Base-by-base conservation (phyloP, 2,113 vertebrate genomes). In the Nothobranchius furzeri region DNA sequence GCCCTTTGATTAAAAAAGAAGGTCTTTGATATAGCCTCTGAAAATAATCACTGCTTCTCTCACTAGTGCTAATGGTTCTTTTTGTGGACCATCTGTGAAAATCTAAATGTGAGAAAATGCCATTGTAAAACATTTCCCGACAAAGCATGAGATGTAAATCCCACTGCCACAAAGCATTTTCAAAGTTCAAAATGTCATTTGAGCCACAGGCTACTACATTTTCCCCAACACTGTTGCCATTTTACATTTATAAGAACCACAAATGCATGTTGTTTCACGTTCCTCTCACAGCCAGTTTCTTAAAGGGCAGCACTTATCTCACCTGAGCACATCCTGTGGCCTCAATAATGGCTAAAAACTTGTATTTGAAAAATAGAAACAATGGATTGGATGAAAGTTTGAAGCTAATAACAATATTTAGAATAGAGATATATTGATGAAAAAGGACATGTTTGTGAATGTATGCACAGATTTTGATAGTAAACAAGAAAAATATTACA, bases 41-140 rank as follows among this genome's bases (percentile, higher is more conserved):
- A 85, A 89, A 73, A 51, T 73, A 58, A 66, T 79, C 75, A 77
- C 67, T 49, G 37, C 42, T 47, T 73, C 37, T 60, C 66, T 84
- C 51, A 75, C 43, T 43, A 48, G 63, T 78, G 79, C 82, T 87
- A 88, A 91, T 89, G 77, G 80, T 77, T 74, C 79, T 75, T 69
- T 81, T 84, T 74, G 85, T 70, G 25, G 70, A 70, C 65, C 81
- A 76, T 83, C 79, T 89, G 76, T 87, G 79, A 49, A 75, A 73
- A 74, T 72, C 49, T 35, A 72, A 84, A 81, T 84, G 64, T 70
- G 80, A 76, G 70, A 49, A 73, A 77, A 76, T 70, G 68, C 56
- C 66, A 80, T 47, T 46, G 59, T 83, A 64, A 74, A 57, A 73
- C 59, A 40, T 73, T 78, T 49, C 67, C 70, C 49, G 35, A 64